phyloP scores from a whole-genome alignment of 2,797 vertebrate genomes.

The Bucorvus abyssinicus region DNA sequence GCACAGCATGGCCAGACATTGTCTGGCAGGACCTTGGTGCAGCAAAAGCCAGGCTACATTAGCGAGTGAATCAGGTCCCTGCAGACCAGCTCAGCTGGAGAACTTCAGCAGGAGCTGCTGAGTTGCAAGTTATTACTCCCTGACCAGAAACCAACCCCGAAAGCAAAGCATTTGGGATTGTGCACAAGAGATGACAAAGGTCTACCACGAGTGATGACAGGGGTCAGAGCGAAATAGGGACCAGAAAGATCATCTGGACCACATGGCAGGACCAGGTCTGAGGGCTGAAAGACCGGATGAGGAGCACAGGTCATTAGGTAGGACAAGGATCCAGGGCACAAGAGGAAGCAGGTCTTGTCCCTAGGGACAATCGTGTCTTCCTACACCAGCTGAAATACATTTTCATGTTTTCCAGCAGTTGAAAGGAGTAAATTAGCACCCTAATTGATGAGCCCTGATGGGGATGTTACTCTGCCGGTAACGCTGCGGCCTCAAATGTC shows the following conservation, averaged over 20 bases:
- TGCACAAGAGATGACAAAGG: neutral
- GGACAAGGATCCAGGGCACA: rapidly evolving
- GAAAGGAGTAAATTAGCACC: neutral
- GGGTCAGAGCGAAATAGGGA: neutral
- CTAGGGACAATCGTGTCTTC: neutral
- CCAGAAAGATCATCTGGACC: neutral
- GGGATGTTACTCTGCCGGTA: neutral
- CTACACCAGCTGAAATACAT: neutral
- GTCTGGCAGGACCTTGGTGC: neutral
- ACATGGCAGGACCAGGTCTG: rapidly evolving
- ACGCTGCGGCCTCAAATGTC: neutral
- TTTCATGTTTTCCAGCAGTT: neutral
- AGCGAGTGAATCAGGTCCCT: neutral
- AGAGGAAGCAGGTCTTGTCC: neutral
- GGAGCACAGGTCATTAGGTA: neutral
- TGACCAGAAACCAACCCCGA: neutral
- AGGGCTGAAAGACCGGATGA: neutral
- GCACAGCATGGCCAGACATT: rapidly evolving
- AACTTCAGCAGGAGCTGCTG: neutral
- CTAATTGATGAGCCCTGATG: neutral
- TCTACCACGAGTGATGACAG: rapidly evolving
- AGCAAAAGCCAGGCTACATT: neutral
- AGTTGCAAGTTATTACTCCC: neutral
- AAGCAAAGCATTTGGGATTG: neutral
- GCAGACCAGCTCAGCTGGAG: neutral